These are phyloP conservation scores for Muscicapa comitata DNA, from an alignment of 2,797 vertebrate species.

Conservation along the genomic window DNA sequence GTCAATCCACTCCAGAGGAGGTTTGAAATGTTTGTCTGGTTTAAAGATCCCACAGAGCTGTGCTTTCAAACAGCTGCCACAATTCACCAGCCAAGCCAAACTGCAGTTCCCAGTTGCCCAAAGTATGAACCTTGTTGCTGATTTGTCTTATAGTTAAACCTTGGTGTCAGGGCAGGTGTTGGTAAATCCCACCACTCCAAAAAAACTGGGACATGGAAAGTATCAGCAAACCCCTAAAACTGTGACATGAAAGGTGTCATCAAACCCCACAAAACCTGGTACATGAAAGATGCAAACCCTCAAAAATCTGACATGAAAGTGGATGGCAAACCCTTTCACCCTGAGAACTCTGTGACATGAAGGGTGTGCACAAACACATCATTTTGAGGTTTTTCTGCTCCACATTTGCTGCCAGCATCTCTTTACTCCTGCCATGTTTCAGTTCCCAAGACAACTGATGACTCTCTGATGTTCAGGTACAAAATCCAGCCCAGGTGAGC, in stretches of 20 bases:
- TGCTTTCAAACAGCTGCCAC: neutral
- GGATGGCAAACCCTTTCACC: neutral
- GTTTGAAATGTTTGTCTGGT: neutral
- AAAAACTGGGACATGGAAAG: rapidly evolving
- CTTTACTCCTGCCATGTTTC: rapidly evolving
- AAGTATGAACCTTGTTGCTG: rapidly evolving
- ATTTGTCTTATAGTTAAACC: no score
- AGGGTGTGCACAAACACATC: neutral
- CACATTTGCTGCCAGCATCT: neutral
- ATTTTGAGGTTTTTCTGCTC: rapidly evolving
- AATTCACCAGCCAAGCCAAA: neutral
- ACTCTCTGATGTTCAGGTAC: rapidly evolving
- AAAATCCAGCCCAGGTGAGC: neutral
- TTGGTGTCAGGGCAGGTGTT: rapidly evolving
- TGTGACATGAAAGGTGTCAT: rapidly evolving
- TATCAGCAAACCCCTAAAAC: neutral
- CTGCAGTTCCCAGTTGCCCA: rapidly evolving
- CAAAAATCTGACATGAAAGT: neutral
- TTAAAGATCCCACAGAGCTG: neutral
- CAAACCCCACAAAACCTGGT: neutral
- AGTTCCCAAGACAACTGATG: rapidly evolving
- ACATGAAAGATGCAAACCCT: rapidly evolving
- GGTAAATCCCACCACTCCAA: neutral
- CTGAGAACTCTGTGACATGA: no score
- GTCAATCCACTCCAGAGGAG: neutral